Conservation (phyloP, 2,888 invertebrate species). For the Quadroppia sp. region DNA sequence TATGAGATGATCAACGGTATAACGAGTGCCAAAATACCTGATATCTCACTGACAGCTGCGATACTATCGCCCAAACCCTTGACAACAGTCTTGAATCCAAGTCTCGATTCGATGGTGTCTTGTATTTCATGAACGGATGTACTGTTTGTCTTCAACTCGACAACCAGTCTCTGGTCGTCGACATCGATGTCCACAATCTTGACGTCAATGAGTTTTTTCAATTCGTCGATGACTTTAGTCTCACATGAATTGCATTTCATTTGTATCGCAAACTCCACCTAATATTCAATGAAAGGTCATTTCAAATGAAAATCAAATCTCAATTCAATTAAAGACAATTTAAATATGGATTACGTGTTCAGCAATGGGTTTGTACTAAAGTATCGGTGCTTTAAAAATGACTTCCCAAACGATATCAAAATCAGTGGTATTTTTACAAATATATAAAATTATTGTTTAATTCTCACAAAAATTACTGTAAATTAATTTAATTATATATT, state of each 20-base stretch:
- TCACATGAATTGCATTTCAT: slow-evolving; percentile 42
- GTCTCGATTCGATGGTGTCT: slow-evolving; percentile 34
- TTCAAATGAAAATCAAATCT: not conserved
- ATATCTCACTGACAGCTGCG: slow-evolving; percentile 40
- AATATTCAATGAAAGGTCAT: not conserved
- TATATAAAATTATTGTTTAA: too few species aligned
- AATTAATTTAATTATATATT: not conserved
- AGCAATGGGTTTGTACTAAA: too few species aligned
- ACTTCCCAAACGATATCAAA: too few species aligned
- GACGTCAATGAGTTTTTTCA: slow-evolving; percentile 17
- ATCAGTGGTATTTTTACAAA: too few species aligned
- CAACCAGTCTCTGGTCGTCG: slow-evolving; percentile 32
- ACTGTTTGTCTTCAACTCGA: slow-evolving; percentile 35
- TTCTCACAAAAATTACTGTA: too few species aligned
- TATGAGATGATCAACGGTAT: not conserved
- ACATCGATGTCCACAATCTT: slow-evolving; percentile 40
- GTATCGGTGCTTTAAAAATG: too few species aligned
- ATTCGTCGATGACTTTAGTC: slow-evolving; percentile 25
- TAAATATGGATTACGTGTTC: not conserved
- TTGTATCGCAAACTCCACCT: slow-evolving; percentile 42
- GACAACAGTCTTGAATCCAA: slow-evolving; percentile 41
- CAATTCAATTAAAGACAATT: not conserved
- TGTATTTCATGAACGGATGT: slow-evolving; percentile 39
- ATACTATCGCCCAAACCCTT: slow-evolving; percentile 42
- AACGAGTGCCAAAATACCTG: not conserved